Base-by-base conservation (phyloP, 2,888 invertebrate genomes). In the Molorchus minor region DNA sequence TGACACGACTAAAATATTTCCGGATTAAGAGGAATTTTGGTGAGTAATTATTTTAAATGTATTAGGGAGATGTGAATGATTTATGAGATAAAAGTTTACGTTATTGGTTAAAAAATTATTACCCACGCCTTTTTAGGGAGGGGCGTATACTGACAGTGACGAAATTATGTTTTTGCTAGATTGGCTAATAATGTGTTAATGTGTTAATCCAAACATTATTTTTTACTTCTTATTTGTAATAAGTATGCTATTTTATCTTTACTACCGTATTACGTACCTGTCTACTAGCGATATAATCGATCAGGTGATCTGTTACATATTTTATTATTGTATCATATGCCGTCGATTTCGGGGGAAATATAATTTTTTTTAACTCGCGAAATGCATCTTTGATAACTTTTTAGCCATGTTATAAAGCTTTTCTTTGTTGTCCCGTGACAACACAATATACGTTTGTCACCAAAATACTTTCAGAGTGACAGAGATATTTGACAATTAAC, bases 251-350 rank as follows among this genome's bases (percentile, higher is more conserved):
- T 49, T 49, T 38, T 49, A 49, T 49, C 49, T 40, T 5, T 40
- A 20, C 20, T 16, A n/a, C 8, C 3, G 17, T 10, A 10, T 16
- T 45, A 45, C 17, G 33, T 20, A 33, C 36, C 3, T n/a, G 49
- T 25, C 38, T 38, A 21, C 49, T 29, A 49, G 20, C 21, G 5
- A 20, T 13, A 20, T 43, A 7, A 35, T 12, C n/a, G 19, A 15
- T 49, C 49, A 49, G 38, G 29, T 49, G 49, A 49, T 38, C 25
- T 5, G n/a, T n/a, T n/a, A n/a, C n/a, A n/a, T n/a, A n/a, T n/a
- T n/a, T n/a, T n/a, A n/a, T n/a, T n/a, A n/a, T n/a, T n/a, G n/a
- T n/a, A n/a, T n/a, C n/a, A n/a, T n/a, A n/a, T n/a, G n/a, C n/a
- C n/a, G n/a, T n/a, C n/a, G n/a, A n/a, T n/a, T n/a, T n/a, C n/a